These are phyloP conservation scores for Mohoua ochrocephala DNA, from an alignment of 2,113 vertebrate species.

Conservation along the genomic window DNA sequence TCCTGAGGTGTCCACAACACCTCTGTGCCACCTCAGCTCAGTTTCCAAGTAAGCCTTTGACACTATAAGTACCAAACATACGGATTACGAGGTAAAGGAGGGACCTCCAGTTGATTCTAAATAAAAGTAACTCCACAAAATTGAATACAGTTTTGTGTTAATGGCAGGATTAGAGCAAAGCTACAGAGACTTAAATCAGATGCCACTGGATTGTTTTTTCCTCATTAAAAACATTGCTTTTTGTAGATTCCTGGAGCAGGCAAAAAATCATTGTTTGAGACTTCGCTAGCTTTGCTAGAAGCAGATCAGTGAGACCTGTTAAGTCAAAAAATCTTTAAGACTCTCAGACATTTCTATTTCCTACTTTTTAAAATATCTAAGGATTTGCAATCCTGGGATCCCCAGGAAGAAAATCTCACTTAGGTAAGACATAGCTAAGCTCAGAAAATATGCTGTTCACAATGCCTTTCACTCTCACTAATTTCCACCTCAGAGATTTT, in stretches of 20 bases:
- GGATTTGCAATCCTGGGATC: slow-evolving; percentile 11
- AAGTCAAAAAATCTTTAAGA: background rate
- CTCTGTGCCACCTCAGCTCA: background rate
- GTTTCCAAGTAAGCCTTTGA: background rate
- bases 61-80: background rate
- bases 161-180: background rate
- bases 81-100: background rate
- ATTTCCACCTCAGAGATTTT: slow-evolving; percentile 53
- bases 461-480: slow-evolving; percentile 26
- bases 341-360: background rate
- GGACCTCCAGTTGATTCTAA: background rate
- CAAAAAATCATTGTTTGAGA: background rate
- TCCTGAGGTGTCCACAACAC: fast-evolving
- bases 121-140: background rate
- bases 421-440: background rate
- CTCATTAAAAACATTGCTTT: background rate
- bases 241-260: background rate
- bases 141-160: background rate
- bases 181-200: background rate
- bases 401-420: slow-evolving; percentile 8
- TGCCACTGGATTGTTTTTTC: background rate
- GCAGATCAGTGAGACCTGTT: background rate
- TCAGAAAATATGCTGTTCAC: slow-evolving; percentile 21
- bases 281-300: background rate
- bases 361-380: background rate